Evolutionary conservation across 2,113 vertebrate genomes (phyloP).

Genomic region (Brachypodius melanocephalos): DNA sequence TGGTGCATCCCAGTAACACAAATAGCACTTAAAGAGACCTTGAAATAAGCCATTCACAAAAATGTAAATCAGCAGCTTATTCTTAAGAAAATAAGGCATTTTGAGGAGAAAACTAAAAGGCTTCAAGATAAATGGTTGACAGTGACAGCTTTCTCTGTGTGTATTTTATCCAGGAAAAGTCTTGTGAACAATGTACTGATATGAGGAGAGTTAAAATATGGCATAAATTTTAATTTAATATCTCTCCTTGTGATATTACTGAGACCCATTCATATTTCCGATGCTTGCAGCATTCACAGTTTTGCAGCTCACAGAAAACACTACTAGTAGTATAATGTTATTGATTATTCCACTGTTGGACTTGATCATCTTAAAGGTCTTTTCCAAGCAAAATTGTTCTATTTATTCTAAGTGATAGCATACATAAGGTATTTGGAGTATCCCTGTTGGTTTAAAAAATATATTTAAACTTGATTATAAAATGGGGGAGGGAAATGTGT

Average conservation of each 20-base stretch:
- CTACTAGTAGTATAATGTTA: background rate
- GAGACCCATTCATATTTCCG: background rate
- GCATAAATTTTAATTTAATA: background rate
- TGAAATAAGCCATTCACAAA: background rate
- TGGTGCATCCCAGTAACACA: background rate
- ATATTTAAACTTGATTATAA: background rate
- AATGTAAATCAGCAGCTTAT: slow-evolving; percentile 26
- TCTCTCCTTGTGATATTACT: background rate
- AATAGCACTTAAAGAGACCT: slow-evolving; percentile 23
- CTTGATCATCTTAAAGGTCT: background rate
- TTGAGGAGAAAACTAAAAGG: background rate
- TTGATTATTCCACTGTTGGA: background rate
- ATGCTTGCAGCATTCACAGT: background rate
- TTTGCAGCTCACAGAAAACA: background rate
- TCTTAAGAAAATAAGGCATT: slow-evolving; percentile 20
- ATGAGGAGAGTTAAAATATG: background rate
- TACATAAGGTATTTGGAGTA: background rate
- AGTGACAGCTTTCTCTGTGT: background rate
- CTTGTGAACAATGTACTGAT: background rate
- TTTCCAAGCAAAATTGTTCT: background rate
- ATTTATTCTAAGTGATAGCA: background rate
- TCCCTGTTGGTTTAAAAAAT: background rate
- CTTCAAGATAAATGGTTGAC: background rate
- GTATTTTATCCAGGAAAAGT: background rate
- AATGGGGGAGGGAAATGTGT: accelerated